Evolutionary conservation across 2,888 invertebrate genomes (phyloP), one percentile per base, ranked within the genome.

Genomic region (Scaptodrosophila latifasciaeformis): DNA sequence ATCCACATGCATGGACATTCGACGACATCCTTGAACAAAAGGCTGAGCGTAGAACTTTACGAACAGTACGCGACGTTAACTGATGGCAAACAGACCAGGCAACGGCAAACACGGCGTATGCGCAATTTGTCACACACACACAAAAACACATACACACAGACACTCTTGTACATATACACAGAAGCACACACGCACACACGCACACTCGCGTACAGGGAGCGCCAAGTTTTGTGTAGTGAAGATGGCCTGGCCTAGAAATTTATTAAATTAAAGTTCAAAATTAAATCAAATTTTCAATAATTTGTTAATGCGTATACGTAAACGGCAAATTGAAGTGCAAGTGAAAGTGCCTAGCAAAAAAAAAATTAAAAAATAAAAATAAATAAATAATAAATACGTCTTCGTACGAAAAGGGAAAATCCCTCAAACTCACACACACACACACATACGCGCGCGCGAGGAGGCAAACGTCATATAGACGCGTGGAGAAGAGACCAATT

Each of bases 21-120:
- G 64, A 51, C 49, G 65, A 67, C 65, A 74, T 74, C 79, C 72
- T 76, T 74, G 80, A 79, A 62, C 69, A 64, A 68, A 66, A 51
- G 64, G 61, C 60, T 64, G 66, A 59, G 70, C 61, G 66, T 63
- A 10, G 10, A 18, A 63, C 69, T 60, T 71, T 78, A 57, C 37
- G 42, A 39, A 69, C 67, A 82, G 83, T 83, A 67, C 74, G 82
- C 81, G 81, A 83, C 79, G 67, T 74, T 62, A 57, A 77, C 67
- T 78, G 81, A 76, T 64, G 66, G 70, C 64, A 68, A 56, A 65
- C 62, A 68, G 78, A 70, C 70, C 65, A 56, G 58, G 59, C 56
- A 68, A 59, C 62, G 59, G 64, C 49, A 53, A 63, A 48, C 19
- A 40, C 18, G 50, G 44, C 43, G 24, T 24, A 24, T 24, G 45